A percentile compares a stretch with the other conserved stretches of the same genome.
Conservation (phyloP, 2,797 vertebrate genomes). For the Zenarchopterus dispar region DNA sequence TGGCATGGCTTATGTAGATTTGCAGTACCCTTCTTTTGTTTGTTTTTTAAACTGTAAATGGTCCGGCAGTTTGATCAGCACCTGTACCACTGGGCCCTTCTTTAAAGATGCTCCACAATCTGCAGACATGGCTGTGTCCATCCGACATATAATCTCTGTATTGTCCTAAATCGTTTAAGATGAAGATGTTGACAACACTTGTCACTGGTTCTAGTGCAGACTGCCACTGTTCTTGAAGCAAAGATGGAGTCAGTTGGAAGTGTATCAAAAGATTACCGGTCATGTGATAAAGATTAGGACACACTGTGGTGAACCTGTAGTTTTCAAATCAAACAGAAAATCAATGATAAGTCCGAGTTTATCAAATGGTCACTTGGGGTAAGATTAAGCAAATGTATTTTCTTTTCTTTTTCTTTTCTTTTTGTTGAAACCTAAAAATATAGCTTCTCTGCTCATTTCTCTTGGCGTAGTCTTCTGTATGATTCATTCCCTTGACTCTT, state of each 20-base stretch:
- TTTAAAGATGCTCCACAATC: slow-evolving; percentile 62
- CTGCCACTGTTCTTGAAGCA: slow-evolving; percentile 42
- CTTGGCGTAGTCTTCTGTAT: slow-evolving; percentile 37
- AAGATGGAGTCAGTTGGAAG: slow-evolving; percentile 35
- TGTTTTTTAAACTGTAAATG: slow-evolving; percentile 31
- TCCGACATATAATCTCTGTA: slow-evolving; percentile 50
- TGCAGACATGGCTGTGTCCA: slow-evolving; percentile 58
- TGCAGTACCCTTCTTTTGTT: slow-evolving; percentile 63
- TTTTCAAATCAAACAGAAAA: slow-evolving; percentile 51
- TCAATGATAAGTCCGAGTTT: slow-evolving; percentile 41
- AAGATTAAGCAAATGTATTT: slow-evolving; percentile 57
- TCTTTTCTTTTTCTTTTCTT: slow-evolving; percentile 41
- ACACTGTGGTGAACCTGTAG: slow-evolving; percentile 60
- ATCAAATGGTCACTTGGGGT: slow-evolving; percentile 48
- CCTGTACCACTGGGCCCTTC: slow-evolving; percentile 37
- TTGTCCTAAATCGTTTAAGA: slow-evolving; percentile 57
- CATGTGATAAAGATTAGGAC: slow-evolving; percentile 40
- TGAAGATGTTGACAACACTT: slow-evolving; percentile 41
- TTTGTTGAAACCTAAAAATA: slow-evolving; percentile 55
- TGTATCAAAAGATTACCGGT: slow-evolving; percentile 31
- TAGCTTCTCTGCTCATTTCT: slow-evolving; percentile 62
- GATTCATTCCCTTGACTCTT: slow-evolving; percentile 36
- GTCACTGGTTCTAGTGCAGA: slow-evolving; percentile 35
- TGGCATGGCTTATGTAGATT: slow-evolving; percentile 82
- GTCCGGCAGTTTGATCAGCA: slow-evolving; percentile 51